Evolutionary conservation across 1,140 invertebrate genomes (phyloP).

Genomic region (Dreissena rostriformis): DNA sequence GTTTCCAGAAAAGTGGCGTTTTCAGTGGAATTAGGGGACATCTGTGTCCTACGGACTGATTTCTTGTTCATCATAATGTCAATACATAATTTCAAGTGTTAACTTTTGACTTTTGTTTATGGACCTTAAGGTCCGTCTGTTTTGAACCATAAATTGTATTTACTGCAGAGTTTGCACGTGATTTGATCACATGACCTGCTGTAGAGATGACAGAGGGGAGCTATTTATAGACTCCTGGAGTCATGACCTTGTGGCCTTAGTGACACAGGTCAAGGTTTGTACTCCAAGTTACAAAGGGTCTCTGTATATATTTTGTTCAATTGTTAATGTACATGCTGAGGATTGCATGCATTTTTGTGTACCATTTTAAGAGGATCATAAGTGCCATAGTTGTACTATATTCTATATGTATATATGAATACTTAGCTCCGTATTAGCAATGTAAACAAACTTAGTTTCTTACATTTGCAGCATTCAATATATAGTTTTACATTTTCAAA

Average conservation of each 20-base stretch:
- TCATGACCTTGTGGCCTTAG: slow-evolving; percentile 47
- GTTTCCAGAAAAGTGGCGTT: no score
- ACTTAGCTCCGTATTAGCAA: neutral
- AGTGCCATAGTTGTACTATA: no score
- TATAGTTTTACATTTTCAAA: slow-evolving; percentile 1
- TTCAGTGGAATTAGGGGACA: no score
- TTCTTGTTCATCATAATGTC: no score
- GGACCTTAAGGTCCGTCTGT: slow-evolving; percentile 31
- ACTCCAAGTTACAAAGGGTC: slow-evolving; percentile 31
- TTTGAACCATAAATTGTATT: slow-evolving; percentile 49
- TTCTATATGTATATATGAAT: neutral
- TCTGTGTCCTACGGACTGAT: no score
- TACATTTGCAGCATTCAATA: neutral
- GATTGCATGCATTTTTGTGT: neutral
- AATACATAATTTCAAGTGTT: no score
- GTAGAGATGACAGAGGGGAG: slow-evolving; percentile 28
- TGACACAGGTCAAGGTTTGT: slow-evolving; percentile 46
- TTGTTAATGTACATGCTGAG: neutral
- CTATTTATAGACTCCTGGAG: slow-evolving; percentile 38
- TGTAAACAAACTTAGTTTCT: neutral
- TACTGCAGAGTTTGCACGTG: slow-evolving; percentile 54
- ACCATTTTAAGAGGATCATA: no score
- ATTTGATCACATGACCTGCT: slow-evolving; percentile 44
- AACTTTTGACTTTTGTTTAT: neutral
- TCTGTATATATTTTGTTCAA: neutral